A percentile compares a stretch with the other conserved stretches of the same genome.
phyloP scores from a whole-genome alignment of 2,888 invertebrate species.

The Xanthorhoe designata region DNA sequence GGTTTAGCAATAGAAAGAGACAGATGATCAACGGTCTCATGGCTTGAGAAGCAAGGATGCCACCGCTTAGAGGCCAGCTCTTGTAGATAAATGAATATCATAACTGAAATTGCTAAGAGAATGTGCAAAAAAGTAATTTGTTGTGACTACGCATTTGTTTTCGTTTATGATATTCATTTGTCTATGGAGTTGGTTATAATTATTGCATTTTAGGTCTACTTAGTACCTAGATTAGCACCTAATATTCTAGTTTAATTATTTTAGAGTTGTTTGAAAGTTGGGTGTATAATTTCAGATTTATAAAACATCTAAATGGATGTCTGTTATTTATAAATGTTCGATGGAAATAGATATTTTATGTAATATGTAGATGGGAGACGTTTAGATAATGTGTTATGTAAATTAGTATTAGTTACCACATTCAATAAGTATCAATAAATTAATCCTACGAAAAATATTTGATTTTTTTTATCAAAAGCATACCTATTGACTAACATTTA shows the following conservation, averaged over 20 bases:
- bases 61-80: background rate
- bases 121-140: background rate
- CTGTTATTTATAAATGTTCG: slow-evolving; percentile 22
- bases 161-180: background rate
- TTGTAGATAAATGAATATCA: background rate
- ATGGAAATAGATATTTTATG: slow-evolving; percentile 23
- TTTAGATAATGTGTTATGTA: slow-evolving; percentile 50
- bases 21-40: background rate
- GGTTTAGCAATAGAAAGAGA: background rate
- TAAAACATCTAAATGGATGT: slow-evolving; percentile 35
- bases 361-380: slow-evolving; percentile 26
- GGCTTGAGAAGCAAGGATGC: background rate
- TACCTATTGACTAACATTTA: too few relatives aligned
- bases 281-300: slow-evolving; percentile 25
- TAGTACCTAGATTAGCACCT: slow-evolving; percentile 34
- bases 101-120: background rate
- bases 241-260: slow-evolving; percentile 30
- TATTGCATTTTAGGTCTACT: slow-evolving; percentile 55
- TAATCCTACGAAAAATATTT: slow-evolving; percentile 47
- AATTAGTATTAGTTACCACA: slow-evolving; percentile 67
- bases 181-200: slow-evolving; percentile 20
- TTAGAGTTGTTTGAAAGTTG: slow-evolving; percentile 19
- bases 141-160: background rate
- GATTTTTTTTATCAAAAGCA: slow-evolving; percentile 40
- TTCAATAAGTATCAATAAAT: slow-evolving; percentile 63